These are phyloP conservation scores for Harpagoxenus sublaevis DNA, from an alignment of 2,888 invertebrate genomes.

Conservation along the genomic window DNA sequence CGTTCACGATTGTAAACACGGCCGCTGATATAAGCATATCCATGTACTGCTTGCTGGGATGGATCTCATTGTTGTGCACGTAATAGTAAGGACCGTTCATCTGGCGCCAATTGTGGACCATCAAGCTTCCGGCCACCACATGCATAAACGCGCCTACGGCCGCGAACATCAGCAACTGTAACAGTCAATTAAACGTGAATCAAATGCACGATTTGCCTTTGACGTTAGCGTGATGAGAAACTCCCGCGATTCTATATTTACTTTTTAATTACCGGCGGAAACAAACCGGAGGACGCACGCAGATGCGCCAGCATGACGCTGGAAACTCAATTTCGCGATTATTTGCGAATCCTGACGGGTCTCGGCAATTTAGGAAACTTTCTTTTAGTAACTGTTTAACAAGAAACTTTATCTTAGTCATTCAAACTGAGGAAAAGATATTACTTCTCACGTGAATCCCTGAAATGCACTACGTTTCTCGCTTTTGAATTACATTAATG, in stretches of 20 bases:
- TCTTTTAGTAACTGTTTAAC: neutral
- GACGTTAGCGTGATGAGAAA: neutral
- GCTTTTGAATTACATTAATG: neutral
- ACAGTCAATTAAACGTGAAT: slow-evolving; percentile 61
- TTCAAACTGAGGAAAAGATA: neutral
- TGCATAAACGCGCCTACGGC: slow-evolving; percentile 89
- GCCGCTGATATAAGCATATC: slow-evolving; percentile 90
- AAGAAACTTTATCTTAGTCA: neutral
- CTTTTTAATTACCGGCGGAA: slow-evolving; percentile 17
- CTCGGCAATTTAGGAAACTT: neutral
- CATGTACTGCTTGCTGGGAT: slow-evolving; percentile 90
- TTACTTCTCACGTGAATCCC: neutral
- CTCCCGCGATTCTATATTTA: neutral
- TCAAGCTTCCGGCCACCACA: slow-evolving; percentile 89
- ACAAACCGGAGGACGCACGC: neutral
- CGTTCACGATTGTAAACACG: slow-evolving; percentile 89
- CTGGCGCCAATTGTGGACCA: slow-evolving; percentile 87
- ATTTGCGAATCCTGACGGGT: neutral
- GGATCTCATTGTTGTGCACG: slow-evolving; percentile 86
- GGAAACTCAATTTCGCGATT: neutral
- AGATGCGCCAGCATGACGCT: neutral
- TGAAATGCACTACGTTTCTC: neutral
- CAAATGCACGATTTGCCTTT: neutral
- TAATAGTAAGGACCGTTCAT: slow-evolving; percentile 80
- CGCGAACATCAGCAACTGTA: slow-evolving; percentile 88